These are phyloP conservation scores for Tipula lateralis DNA, from an alignment of 2,888 invertebrate species.

Conservation along the genomic window DNA sequence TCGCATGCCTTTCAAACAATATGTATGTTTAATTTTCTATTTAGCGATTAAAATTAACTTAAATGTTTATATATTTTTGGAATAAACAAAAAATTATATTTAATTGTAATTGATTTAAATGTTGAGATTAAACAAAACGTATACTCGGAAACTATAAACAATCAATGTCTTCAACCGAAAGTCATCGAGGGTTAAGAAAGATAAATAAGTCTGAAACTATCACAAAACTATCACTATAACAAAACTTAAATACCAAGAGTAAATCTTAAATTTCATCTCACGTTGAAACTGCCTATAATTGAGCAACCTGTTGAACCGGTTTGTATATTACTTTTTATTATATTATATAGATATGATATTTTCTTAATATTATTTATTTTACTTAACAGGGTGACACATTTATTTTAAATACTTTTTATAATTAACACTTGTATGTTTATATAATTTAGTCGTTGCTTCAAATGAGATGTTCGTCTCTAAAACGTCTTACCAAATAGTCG, in stretches of 20 bases:
- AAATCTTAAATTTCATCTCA: background rate
- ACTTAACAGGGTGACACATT: background rate
- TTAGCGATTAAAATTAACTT: background rate
- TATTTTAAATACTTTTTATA: background rate
- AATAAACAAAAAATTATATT: background rate
- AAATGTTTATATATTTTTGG: slow-evolving; percentile 7
- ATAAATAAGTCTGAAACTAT: background rate
- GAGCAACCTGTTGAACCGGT: slow-evolving; percentile 32
- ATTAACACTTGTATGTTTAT: background rate
- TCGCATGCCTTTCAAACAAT: background rate
- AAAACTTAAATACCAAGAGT: background rate
- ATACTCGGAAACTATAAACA: background rate
- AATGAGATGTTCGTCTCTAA: background rate
- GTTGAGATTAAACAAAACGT: background rate
- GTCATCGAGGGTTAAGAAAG: background rate
- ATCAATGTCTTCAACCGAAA: too few species aligned
- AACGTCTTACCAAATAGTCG: background rate
- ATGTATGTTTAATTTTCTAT: slow-evolving; percentile 24
- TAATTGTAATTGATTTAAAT: background rate
- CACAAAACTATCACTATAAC: background rate
- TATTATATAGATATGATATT: too few species aligned
- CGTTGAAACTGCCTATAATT: background rate
- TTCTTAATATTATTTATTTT: background rate
- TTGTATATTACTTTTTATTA: slow-evolving; percentile 27
- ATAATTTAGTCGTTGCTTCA: background rate